A percentile compares a stretch with the other conserved stretches of the same genome.
These are phyloP conservation scores for Lycaon pictus DNA, from an alignment of 2,113 vertebrate species.

Conservation along the genomic window DNA sequence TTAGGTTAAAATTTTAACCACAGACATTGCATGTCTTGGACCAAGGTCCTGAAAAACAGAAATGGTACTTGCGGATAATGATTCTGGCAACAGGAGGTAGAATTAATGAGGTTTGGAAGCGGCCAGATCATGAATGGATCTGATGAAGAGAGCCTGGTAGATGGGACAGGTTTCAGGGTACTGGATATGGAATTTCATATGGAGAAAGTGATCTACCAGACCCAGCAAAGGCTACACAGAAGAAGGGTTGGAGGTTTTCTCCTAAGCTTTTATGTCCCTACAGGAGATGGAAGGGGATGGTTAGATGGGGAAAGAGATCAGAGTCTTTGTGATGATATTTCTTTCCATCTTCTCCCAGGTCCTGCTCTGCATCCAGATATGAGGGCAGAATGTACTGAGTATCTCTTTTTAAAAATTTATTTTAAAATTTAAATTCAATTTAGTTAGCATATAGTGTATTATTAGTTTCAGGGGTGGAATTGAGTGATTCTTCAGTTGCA, in stretches of 20 bases:
- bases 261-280: neutral
- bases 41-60: neutral
- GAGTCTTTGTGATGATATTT: neutral
- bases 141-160: neutral
- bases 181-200: neutral
- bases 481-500: too few relatives aligned
- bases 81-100: neutral
- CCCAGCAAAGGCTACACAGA: neutral
- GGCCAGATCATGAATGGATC: neutral
- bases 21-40: neutral
- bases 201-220: neutral
- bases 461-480: too few relatives aligned
- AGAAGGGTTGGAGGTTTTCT: neutral
- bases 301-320: neutral
- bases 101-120: neutral
- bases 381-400: neutral
- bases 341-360: neutral
- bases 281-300: neutral
- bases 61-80: neutral
- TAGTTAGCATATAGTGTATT: too few relatives aligned
- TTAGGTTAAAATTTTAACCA: constrained; percentile 11
- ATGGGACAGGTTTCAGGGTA: neutral
- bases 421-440: too few relatives aligned
- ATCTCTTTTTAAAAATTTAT: neutral
- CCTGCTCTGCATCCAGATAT: neutral